Base-by-base conservation (phyloP, 2,888 invertebrate genomes). In the Anarsia innoxiella region DNA sequence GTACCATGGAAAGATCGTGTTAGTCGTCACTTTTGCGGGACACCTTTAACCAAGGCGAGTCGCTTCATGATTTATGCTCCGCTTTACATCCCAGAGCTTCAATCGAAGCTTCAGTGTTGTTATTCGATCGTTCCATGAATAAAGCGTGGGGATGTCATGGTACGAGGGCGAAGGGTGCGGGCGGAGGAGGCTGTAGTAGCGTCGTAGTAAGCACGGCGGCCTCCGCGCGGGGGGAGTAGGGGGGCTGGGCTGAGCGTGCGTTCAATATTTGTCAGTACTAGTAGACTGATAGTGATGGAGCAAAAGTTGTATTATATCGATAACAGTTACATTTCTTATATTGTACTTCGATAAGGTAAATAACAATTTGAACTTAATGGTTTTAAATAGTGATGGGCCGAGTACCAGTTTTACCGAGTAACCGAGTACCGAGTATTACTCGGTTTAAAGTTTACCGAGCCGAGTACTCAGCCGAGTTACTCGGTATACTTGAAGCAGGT, bases 161-260 rank as follows among this genome's bases (percentile, higher is more conserved):
- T 66, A 63, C 56, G 53, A 49, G 49, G 62, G 49, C 44, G 46
- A 43, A 52, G 57, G 59, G 54, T 56, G 57, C 55, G 56, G 52
- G 46, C 57, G 59, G 58, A 45, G 59, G 55, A 70, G 73, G 66
- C 62, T 73, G 73, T 71, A 69, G 75, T 76, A 70, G 55, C 66
- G 66, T 46, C 73, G 74, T 76, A 77, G 76, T 74, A 75, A 69
- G 58, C 55, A 56, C 53, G 59, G 55, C n/a, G 40, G 57, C 36
- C 50, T 43, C 40, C 49, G 55, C 41, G 57, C 36, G 51, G 44
- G 40, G 49, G 46, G 53, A 40, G 51, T 50, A 45, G 44, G 42
- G 40, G 41, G n/a, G 51, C 44, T 46, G n/a, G n/a, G n/a, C n/a
- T n/a, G n/a, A n/a, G n/a, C 46, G 53, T 51, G 66, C 66, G 68